A percentile compares a stretch with the other conserved stretches of the same genome.
These are phyloP conservation scores for Rhea americana DNA, from an alignment of 2,113 vertebrate genomes.

Conservation along the genomic window DNA sequence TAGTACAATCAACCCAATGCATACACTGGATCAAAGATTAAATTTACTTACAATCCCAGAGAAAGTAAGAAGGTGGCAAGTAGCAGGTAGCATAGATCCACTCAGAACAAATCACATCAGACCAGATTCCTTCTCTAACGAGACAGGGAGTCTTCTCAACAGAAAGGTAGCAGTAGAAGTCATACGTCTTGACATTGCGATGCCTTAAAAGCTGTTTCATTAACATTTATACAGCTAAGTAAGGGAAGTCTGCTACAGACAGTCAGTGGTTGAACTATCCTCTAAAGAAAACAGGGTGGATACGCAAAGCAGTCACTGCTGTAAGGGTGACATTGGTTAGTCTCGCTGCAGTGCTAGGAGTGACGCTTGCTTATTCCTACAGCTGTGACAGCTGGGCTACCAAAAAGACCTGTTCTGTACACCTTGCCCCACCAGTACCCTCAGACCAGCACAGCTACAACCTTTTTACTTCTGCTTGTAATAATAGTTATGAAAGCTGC, in stretches of 20 bases:
- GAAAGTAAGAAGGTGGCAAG: background rate
- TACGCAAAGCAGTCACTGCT: no score
- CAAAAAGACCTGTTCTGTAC: background rate
- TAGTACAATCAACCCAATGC: background rate
- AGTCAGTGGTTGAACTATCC: background rate
- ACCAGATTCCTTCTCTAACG: background rate
- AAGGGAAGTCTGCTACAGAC: background rate
- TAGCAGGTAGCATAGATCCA: background rate
- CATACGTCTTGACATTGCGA: background rate
- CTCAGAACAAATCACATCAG: background rate
- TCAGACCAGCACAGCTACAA: background rate
- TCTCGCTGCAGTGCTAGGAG: background rate
- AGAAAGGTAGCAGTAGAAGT: background rate
- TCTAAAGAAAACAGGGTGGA: background rate
- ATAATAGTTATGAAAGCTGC: background rate
- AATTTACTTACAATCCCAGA: background rate
- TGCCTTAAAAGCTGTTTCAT: background rate
- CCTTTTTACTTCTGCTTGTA: background rate
- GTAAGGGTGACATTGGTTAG: background rate
- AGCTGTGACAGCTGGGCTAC: background rate
- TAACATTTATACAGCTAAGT: background rate
- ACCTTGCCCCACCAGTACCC: background rate
- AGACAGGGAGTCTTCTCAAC: background rate
- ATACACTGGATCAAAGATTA: background rate
- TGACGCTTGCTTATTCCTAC: background rate